Percentiles rank a stretch among this genome's conserved stretches.
phyloP scores from a whole-genome alignment of 1,140 invertebrate genomes.

The Nasonia vitripennis region DNA sequence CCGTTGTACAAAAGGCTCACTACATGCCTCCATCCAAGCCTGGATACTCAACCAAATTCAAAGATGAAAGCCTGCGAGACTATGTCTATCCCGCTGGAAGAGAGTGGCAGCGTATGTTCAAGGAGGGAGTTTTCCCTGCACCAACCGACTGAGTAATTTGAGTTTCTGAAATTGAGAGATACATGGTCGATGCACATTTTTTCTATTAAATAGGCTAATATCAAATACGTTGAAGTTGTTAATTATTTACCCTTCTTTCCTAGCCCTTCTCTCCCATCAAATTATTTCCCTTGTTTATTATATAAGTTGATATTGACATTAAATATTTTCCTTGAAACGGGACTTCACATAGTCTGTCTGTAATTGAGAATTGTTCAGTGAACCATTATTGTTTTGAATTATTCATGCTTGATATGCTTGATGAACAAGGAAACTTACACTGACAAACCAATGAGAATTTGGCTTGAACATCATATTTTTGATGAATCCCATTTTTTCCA shows the following conservation, averaged over 20 bases:
- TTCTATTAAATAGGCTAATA: not conserved
- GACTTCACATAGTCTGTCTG: conserved; percentile 72
- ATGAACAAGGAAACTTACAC: conserved; percentile 76
- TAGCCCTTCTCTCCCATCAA: not conserved
- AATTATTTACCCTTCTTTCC: not conserved
- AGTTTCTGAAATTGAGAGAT: conserved; percentile 19
- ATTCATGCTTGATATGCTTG: not conserved
- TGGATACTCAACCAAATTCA: conserved; percentile 89
- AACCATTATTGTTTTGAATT: conserved; percentile 13
- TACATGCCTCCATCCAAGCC: conserved; percentile 84
- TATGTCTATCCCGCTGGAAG: conserved; percentile 86
- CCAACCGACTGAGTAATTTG: conserved; percentile 1
- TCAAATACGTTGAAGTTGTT: not conserved
- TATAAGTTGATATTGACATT: not conserved
- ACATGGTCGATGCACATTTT: not conserved
- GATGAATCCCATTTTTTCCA: conserved; percentile 84
- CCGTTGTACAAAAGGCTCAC: conserved; percentile 80
- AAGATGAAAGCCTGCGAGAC: conserved; percentile 78
- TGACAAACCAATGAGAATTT: conserved; percentile 89
- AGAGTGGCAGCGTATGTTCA: conserved; percentile 83
- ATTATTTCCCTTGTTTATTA: not conserved
- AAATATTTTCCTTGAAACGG: conserved; percentile 53
- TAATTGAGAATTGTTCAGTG: conserved; percentile 45
- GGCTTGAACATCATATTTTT: conserved; percentile 83
- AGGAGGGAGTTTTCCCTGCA: conserved; percentile 71